phyloP scores from a whole-genome alignment of 1,140 invertebrate species.

The Venustaconcha ellipsiformis region DNA sequence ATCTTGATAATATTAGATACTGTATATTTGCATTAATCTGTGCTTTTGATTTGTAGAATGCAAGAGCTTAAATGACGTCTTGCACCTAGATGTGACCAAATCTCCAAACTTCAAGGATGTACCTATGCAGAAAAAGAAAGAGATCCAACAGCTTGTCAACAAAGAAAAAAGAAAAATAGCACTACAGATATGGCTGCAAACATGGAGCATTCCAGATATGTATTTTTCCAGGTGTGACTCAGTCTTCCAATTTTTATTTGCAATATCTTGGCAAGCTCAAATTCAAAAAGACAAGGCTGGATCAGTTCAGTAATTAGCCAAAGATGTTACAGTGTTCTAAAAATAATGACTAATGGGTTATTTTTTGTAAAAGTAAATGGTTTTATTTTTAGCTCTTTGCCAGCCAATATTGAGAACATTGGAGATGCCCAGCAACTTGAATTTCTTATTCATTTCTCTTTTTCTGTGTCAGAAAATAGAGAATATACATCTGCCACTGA shows the following conservation, averaged over 20 bases:
- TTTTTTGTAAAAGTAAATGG: too few species aligned
- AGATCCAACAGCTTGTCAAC: neutral
- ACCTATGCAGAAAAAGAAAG: neutral
- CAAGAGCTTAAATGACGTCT: conserved; percentile 13
- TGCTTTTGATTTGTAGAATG: conserved; percentile 11
- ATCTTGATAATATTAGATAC: too few species aligned
- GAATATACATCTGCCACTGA: too few species aligned
- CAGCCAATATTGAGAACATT: too few species aligned
- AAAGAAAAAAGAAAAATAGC: conserved; percentile 8
- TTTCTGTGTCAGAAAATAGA: too few species aligned
- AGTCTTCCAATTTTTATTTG: neutral
- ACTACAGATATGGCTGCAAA: conserved; percentile 16
- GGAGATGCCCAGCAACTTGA: too few species aligned
- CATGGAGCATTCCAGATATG: conserved; percentile 10
- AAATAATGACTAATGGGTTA: too few species aligned
- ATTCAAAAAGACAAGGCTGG: neutral
- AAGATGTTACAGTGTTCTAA: too few species aligned
- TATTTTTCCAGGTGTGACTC: conserved; percentile 18
- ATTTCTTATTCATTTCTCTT: too few species aligned
- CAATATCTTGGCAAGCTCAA: neutral
- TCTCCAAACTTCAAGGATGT: conserved; percentile 10
- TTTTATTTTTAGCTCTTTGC: too few species aligned
- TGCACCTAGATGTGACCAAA: conserved; percentile 12
- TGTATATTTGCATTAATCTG: neutral
- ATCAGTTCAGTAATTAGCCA: neutral